Percentiles rank a stretch among this genome's conserved stretches.
phyloP scores from a whole-genome alignment of 2,888 invertebrate genomes.

The Carpatolechia fugitivella region DNA sequence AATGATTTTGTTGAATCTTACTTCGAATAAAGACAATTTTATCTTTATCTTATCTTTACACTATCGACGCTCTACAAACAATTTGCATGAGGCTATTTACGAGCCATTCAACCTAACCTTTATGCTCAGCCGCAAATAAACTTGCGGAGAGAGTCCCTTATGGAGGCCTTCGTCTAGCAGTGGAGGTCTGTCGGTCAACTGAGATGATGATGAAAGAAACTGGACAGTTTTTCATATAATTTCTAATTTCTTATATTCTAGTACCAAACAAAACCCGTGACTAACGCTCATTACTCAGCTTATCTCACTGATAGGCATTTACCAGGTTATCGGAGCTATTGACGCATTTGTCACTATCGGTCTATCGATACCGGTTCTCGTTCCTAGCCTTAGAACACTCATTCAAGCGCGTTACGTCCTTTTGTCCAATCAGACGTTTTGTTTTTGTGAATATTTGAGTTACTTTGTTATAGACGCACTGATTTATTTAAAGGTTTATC shows the following conservation, averaged over 20 bases:
- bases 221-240: background rate
- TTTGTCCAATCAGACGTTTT: background rate
- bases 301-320: constrained; percentile 55
- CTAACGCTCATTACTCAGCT: constrained; percentile 23
- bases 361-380: constrained; percentile 31
- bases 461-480: background rate
- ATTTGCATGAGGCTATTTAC: no score
- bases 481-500: background rate
- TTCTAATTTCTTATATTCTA: background rate
- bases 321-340: constrained; percentile 53
- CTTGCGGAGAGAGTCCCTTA: no score
- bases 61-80: no score
- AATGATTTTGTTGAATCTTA: no score
- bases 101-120: no score
- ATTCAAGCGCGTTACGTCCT: background rate
- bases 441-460: background rate
- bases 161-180: no score
- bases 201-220: background rate
- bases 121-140: no score
- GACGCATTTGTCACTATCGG: constrained; percentile 54
- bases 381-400: constrained; percentile 20
- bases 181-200: background rate
- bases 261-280: background rate
- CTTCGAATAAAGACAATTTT: no score
- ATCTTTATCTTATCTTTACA: no score